Percentiles rank a stretch among this genome's conserved stretches.
Evolutionary conservation across 2,888 invertebrate genomes (phyloP).

Genomic region (Philopedon plagiatum): DNA sequence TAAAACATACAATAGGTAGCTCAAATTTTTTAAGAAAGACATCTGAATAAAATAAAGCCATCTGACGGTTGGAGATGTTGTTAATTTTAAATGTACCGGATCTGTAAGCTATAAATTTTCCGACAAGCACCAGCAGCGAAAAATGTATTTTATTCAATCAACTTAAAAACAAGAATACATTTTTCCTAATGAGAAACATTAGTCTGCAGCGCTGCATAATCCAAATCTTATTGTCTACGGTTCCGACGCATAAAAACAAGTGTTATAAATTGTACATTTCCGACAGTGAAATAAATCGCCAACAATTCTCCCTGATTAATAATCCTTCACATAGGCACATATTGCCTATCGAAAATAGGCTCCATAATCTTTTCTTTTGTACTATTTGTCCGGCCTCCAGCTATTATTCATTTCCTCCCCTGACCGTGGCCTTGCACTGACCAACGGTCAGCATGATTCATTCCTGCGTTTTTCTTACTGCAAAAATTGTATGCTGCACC

Average conservation of each 20-base stretch:
- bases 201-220: not conserved
- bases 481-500: slow-evolving; percentile 32
- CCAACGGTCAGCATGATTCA: slow-evolving; percentile 51
- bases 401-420: slow-evolving; percentile 42
- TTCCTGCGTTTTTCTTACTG: slow-evolving; percentile 38
- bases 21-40: too few species aligned
- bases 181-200: too few species aligned
- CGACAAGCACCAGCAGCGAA: too few species aligned
- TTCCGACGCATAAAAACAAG: slow-evolving; percentile 16
- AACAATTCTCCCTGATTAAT: slow-evolving; percentile 37
- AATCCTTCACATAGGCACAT: slow-evolving; percentile 41
- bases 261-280: slow-evolving; percentile 26
- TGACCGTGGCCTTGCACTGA: slow-evolving; percentile 46
- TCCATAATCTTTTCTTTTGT: slow-evolving; percentile 33
- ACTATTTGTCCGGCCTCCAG: slow-evolving; percentile 33
- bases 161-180: too few species aligned
- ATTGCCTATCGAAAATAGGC: slow-evolving; percentile 43
- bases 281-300: slow-evolving; percentile 23
- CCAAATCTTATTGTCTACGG: not conserved
- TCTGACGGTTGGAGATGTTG: too few species aligned
- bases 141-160: too few species aligned
- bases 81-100: too few species aligned
- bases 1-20: too few species aligned
- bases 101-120: too few species aligned
- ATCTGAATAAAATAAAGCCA: too few species aligned